Percentiles rank a stretch among this genome's conserved stretches.
These are phyloP conservation scores for Castor canadensis DNA, from an alignment of 2,113 vertebrate genomes.

Conservation along the genomic window DNA sequence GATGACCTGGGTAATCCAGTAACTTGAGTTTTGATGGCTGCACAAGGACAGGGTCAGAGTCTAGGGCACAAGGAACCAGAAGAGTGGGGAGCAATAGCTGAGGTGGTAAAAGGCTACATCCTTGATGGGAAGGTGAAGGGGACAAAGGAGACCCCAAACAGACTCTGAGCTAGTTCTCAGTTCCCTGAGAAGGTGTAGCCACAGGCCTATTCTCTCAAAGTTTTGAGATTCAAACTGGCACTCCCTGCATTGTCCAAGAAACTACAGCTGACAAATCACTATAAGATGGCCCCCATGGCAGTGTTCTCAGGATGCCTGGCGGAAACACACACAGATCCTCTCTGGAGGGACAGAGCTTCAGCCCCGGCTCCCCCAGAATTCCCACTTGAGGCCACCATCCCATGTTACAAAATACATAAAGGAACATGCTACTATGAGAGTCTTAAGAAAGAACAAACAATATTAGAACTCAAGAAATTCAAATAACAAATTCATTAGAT, in stretches of 20 bases:
- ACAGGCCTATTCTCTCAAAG: not conserved
- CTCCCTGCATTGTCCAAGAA: not conserved
- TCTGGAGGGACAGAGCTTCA: not conserved
- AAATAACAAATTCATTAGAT: too few species aligned
- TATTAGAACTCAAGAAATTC: not conserved
- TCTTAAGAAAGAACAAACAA: not conserved
- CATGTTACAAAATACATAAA: not conserved
- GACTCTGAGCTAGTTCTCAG: too few species aligned
- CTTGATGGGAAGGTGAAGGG: not conserved
- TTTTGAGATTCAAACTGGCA: not conserved
- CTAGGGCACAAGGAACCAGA: not conserved
- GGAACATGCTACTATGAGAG: not conserved
- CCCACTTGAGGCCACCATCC: not conserved
- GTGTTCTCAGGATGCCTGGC: not conserved
- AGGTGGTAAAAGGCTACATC: not conserved
- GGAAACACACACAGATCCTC: not conserved
- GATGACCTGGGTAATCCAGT: not conserved
- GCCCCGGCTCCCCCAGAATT: not conserved
- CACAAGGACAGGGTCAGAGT: not conserved
- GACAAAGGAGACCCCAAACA: not conserved
- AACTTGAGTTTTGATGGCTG: not conserved
- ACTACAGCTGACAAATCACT: not conserved
- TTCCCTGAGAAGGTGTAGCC: not conserved
- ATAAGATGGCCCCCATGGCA: not conserved
- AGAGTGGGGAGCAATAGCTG: not conserved